Conservation (phyloP, 2,113 vertebrate genomes). For the Ceyx cyanopectus region DNA sequence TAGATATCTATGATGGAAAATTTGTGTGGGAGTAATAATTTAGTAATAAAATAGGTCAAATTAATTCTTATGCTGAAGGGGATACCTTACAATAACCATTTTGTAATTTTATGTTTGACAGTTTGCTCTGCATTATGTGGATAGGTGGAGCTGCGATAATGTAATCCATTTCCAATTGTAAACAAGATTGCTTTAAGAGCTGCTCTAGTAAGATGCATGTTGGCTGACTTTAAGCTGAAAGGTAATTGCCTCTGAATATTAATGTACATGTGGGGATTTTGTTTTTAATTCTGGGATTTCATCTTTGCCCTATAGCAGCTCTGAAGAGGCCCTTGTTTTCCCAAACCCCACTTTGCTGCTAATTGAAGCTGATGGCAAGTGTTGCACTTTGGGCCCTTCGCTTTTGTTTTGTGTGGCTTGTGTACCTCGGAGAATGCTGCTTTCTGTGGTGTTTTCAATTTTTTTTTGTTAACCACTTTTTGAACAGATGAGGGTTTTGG, state of each 20-base stretch:
- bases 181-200: slow-evolving; percentile 70
- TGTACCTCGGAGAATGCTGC: background rate
- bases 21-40: slow-evolving; percentile 75
- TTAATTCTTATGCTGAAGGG: slow-evolving; percentile 72
- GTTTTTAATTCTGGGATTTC: slow-evolving; percentile 64
- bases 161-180: slow-evolving; percentile 65
- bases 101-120: slow-evolving; percentile 68
- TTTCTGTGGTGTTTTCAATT: background rate
- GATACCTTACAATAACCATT: slow-evolving; percentile 68
- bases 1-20: slow-evolving; percentile 68
- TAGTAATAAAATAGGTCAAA: slow-evolving; percentile 73
- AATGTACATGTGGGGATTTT: slow-evolving; percentile 59
- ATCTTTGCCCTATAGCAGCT: slow-evolving; percentile 51
- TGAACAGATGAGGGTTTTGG: background rate
- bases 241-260: slow-evolving; percentile 72
- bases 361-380: slow-evolving; percentile 49
- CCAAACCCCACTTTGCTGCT: slow-evolving; percentile 40
- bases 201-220: slow-evolving; percentile 59
- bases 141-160: slow-evolving; percentile 60
- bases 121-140: slow-evolving; percentile 64
- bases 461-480: background rate
- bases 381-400: background rate
- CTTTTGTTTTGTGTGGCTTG: background rate
- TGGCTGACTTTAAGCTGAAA: slow-evolving; percentile 55
- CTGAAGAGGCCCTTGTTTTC: slow-evolving; percentile 55